Evolutionary conservation across 1,140 invertebrate species (phyloP), one percentile per base, ranked within the genome.

Genomic region (Atopsyche davidsoni): DNA sequence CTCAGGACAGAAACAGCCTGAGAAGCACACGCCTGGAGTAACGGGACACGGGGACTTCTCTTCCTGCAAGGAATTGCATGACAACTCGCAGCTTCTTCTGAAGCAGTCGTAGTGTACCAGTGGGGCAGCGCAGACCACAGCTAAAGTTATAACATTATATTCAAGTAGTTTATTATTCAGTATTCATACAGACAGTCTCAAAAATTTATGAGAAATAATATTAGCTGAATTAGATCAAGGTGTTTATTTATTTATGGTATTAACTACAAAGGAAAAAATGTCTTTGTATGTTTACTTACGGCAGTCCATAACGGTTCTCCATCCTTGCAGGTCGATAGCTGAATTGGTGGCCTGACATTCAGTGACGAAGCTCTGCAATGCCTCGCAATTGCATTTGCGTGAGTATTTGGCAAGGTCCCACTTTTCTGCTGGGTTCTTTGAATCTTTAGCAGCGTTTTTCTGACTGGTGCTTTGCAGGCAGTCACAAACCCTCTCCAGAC

Each of bases 1-100:
- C 34, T 85, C 79, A 1, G 87, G 86, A 61, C 88, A 91, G 65
- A 87, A 91, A 65, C 88, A 92, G 24, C 88, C 89, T 1, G 85
- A 76, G 63, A 87, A 86, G 63, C 88, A 91, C 10, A 78, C 71
- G 9, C 80, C 78, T 1, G 77, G 69, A 31, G 80, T 69, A 17
- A 69, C 55, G 0, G 83, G 78, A 59, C 86, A 89, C 0, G 76
- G 62, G n/a, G n/a, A n/a, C 42, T 80, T 70, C 4, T 71, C 65
- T 23, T 77, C 66, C 25, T 74, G 69, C 23, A 85, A 55, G 46
- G 78, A 79, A 38, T 79, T 75, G 59, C 89, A 92, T 0, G 78
- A 79, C 2, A 79, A 77, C 62, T 90, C 87, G 65, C 88, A 91
- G 38, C 72, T 64, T 41, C 72, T 71, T 51, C 80, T 79, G 63